These are phyloP conservation scores for Drosophila kambysellisi DNA, from an alignment of 2,888 invertebrate genomes.

Conservation along the genomic window DNA sequence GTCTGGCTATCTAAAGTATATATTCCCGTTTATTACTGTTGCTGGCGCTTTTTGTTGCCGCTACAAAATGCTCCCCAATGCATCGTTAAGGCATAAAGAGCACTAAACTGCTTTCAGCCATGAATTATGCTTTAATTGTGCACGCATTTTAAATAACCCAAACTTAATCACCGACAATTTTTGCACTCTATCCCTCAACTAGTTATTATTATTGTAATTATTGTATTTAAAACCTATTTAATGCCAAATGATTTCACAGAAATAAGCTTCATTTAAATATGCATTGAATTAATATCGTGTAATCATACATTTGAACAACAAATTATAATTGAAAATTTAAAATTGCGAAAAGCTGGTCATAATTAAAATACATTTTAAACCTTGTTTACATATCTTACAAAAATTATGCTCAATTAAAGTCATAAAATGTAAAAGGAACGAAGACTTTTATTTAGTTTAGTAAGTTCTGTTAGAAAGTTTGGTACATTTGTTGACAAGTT, in stretches of 20 bases:
- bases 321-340: neutral
- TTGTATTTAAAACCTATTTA: neutral
- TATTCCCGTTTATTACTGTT: constrained; percentile 31
- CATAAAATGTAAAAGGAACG: neutral
- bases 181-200: constrained; percentile 26
- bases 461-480: neutral
- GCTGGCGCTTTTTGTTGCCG: constrained; percentile 31
- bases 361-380: neutral
- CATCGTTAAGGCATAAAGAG: constrained; percentile 76
- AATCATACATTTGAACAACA: neutral
- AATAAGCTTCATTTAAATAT: neutral
- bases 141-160: constrained; percentile 51
- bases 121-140: constrained; percentile 80
- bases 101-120: constrained; percentile 76
- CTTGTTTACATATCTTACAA: neutral
- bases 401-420: neutral
- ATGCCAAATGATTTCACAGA: neutral
- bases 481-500: neutral
- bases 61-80: constrained; percentile 76
- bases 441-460: neutral
- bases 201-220: neutral
- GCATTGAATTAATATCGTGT: neutral
- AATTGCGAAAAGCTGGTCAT: neutral
- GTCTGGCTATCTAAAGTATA: constrained; percentile 17
- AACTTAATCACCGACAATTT: constrained; percentile 16